phyloP scores from a whole-genome alignment of 1,140 invertebrate species.

The Calycopis cecrops region DNA sequence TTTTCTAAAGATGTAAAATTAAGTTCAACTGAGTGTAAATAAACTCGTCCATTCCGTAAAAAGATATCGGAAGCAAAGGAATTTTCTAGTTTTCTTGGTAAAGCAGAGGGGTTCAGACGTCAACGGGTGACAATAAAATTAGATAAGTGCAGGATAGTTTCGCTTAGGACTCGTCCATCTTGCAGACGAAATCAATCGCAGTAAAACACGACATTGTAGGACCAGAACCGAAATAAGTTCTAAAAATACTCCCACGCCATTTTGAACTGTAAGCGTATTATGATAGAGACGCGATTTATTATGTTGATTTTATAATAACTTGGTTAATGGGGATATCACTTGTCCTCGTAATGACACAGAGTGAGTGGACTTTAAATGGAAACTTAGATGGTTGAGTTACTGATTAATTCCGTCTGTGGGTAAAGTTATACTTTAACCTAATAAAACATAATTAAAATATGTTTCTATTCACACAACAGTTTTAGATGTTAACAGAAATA shows the following conservation, averaged over 20 bases:
- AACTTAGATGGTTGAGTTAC: slow-evolving; percentile 54
- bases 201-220: slow-evolving; percentile 56
- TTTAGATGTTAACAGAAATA: too few relatives aligned
- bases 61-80: slow-evolving; percentile 55
- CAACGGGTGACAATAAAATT: slow-evolving; percentile 69
- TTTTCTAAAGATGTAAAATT: too few relatives aligned
- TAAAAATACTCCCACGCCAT: slow-evolving; percentile 18
- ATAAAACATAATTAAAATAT: too few relatives aligned
- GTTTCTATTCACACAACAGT: too few relatives aligned
- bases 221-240: slow-evolving; percentile 25
- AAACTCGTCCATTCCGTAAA: slow-evolving; percentile 28
- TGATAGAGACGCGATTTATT: neutral
- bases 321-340: slow-evolving; percentile 46
- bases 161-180: slow-evolving; percentile 45
- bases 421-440: too few relatives aligned
- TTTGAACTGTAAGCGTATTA: slow-evolving; percentile 29
- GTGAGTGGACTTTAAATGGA: slow-evolving; percentile 60
- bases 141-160: slow-evolving; percentile 65
- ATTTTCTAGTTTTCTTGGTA: slow-evolving; percentile 56
- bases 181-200: slow-evolving; percentile 65
- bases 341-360: slow-evolving; percentile 55
- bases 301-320: slow-evolving; percentile 21
- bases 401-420: slow-evolving; percentile 10
- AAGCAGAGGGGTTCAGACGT: slow-evolving; percentile 48
- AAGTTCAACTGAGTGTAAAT: too few relatives aligned